These are phyloP conservation scores for Gymnothorax reevesii DNA, from an alignment of 2,797 vertebrate genomes.

Conservation along the genomic window DNA sequence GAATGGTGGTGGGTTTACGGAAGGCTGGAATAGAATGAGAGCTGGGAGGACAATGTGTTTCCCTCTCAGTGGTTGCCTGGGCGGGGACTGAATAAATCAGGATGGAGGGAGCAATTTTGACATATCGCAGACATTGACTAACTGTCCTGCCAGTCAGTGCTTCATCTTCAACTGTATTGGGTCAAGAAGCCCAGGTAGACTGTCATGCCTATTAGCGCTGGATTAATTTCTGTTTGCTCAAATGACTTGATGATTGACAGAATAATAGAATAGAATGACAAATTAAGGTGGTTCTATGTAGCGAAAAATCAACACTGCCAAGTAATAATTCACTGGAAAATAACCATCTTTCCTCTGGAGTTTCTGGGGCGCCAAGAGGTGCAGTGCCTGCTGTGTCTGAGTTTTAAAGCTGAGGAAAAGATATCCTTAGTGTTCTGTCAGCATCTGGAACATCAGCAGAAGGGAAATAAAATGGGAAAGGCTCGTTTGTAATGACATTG, in stretches of 20 bases:
- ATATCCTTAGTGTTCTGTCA: not conserved
- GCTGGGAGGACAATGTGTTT: not conserved
- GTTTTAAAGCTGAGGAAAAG: not conserved
- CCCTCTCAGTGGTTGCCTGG: not conserved
- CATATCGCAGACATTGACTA: not conserved
- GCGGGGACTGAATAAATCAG: not conserved
- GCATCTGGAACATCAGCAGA: not conserved
- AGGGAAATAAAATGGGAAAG: not conserved
- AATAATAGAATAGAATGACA: not conserved
- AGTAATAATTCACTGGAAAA: not conserved
- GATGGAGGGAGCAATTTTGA: not conserved
- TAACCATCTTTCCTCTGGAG: not conserved
- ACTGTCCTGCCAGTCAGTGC: not conserved
- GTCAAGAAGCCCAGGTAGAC: not conserved
- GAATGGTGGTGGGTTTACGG: not conserved
- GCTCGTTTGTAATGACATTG: not conserved
- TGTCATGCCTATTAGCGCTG: not conserved
- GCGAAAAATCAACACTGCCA: not conserved
- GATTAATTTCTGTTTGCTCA: not conserved
- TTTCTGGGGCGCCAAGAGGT: not conserved
- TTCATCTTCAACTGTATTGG: not conserved
- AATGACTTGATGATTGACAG: not conserved
- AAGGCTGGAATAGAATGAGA: not conserved
- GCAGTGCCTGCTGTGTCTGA: not conserved
- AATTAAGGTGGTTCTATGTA: not conserved